Evolutionary conservation across 1,140 invertebrate species (phyloP).

Genomic region (Hyposmocoma kahamanoa): DNA sequence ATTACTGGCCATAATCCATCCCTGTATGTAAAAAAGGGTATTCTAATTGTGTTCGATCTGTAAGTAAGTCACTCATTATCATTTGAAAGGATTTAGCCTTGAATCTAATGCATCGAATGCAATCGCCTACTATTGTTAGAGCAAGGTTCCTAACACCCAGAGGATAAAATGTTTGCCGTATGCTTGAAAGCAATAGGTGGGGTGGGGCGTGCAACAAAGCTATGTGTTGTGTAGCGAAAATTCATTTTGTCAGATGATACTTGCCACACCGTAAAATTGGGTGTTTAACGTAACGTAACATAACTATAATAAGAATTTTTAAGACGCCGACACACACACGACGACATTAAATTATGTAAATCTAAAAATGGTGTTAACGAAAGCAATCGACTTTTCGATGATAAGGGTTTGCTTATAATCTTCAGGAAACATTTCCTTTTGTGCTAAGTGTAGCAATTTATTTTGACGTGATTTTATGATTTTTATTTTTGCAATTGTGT

Average conservation of each 20-base stretch:
- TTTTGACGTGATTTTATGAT: not conserved
- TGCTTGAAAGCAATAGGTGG: slow-evolving; percentile 6
- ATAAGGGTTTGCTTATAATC: not conserved
- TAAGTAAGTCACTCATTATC: slow-evolving; percentile 21
- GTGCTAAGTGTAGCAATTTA: not conserved
- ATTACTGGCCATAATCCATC: slow-evolving; percentile 40
- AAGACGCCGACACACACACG: not conserved
- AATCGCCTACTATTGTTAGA: slow-evolving; percentile 5
- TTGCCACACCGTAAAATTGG: slow-evolving; percentile 12
- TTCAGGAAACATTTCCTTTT: not conserved
- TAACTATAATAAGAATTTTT: slow-evolving; percentile 5
- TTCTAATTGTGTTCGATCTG: slow-evolving; percentile 7
- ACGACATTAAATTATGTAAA: not conserved
- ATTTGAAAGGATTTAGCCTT: slow-evolving; percentile 11
- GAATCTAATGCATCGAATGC: slow-evolving; percentile 11
- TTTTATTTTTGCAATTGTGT: not conserved
- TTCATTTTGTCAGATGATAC: slow-evolving; percentile 12
- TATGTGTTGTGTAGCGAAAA: slow-evolving; percentile 12
- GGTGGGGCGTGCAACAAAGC: slow-evolving; percentile 12
- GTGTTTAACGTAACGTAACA: slow-evolving; percentile 10
- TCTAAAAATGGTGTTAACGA: not conserved
- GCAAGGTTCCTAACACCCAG: slow-evolving; percentile 16
- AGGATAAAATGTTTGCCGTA: slow-evolving; percentile 19
- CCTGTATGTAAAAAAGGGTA: slow-evolving; percentile 23
- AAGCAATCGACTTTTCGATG: not conserved